Conservation (phyloP, 2,797 vertebrate species). For the Gymnodraco acuticeps region DNA sequence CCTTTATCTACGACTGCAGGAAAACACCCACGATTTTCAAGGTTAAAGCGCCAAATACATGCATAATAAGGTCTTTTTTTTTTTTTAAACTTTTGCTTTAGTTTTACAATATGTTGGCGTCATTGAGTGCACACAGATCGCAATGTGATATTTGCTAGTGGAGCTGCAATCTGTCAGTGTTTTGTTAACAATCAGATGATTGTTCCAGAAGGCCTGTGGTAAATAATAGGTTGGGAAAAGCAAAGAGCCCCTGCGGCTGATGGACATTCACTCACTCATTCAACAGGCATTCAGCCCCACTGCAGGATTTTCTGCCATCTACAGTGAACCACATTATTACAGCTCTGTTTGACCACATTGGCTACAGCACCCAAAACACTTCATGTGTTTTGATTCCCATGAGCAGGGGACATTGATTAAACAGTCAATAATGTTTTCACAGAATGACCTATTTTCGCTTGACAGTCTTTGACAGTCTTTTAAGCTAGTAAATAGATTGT, state of each 20-base stretch:
- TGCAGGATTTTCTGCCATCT: constrained; percentile 44
- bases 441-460: constrained; percentile 49
- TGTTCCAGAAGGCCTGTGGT: constrained; percentile 78
- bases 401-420: constrained; percentile 46
- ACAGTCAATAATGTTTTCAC: constrained; percentile 53
- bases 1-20: constrained; percentile 51
- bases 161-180: constrained; percentile 65
- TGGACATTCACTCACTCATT: constrained; percentile 66
- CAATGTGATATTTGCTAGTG: constrained; percentile 54
- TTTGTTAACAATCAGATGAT: constrained; percentile 77
- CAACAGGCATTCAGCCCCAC: constrained; percentile 56
- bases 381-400: constrained; percentile 24
- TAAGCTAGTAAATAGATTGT: constrained; percentile 35
- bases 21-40: constrained; percentile 29
- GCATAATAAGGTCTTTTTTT: constrained; percentile 32
- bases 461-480: background rate
- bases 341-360: constrained; percentile 23
- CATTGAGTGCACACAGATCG: constrained; percentile 12
- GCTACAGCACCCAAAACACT: constrained; percentile 25
- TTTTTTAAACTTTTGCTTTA: background rate
- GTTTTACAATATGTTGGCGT: constrained; percentile 34
- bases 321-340: constrained; percentile 39
- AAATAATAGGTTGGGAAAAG: constrained; percentile 67
- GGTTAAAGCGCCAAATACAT: constrained; percentile 51
- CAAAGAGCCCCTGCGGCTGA: constrained; percentile 61